Percentiles rank a stretch among this genome's conserved stretches.
phyloP scores from a whole-genome alignment of 1,140 invertebrate genomes.

The Trichonephila clavata region DNA sequence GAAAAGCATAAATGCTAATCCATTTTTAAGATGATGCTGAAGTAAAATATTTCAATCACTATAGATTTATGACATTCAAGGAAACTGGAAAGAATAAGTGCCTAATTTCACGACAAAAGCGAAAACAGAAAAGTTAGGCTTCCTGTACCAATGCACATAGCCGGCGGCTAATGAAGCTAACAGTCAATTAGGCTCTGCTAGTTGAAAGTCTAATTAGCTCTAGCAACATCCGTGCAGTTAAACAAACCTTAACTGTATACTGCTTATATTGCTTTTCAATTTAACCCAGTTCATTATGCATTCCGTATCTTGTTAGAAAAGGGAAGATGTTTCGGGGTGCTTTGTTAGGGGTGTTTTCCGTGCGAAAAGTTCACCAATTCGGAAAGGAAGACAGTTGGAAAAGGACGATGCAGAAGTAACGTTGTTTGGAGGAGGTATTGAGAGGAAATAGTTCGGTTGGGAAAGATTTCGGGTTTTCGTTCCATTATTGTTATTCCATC shows the following conservation, averaged over 20 bases:
- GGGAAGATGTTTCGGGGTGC: constrained; percentile 1
- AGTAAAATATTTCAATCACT: not conserved
- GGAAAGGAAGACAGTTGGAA: not conserved
- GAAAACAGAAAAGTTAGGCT: constrained; percentile 30
- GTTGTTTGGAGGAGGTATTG: not conserved
- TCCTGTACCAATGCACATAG: constrained; percentile 17
- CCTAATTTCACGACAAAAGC: not conserved
- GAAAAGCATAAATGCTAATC: not conserved
- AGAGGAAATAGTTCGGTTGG: not conserved
- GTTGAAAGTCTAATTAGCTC: constrained; percentile 51
- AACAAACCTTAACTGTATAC: constrained; percentile 41
- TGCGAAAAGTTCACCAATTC: constrained; percentile 25
- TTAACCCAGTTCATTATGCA: constrained; percentile 53
- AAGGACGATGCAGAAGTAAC: not conserved
- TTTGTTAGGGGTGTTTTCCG: constrained; percentile 16
- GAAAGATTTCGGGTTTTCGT: not conserved
- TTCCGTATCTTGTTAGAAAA: constrained; percentile 4
- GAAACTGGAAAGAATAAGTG: not conserved
- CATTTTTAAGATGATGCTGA: not conserved
- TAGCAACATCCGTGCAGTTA: not conserved
- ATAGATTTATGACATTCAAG: not conserved
- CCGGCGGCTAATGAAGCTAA: constrained; percentile 41
- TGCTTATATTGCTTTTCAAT: constrained; percentile 53
- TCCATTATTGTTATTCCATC: not conserved
- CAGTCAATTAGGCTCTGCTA: constrained; percentile 21